Base-by-base conservation (phyloP, 2,888 invertebrate species). In the Laothoe populi region DNA sequence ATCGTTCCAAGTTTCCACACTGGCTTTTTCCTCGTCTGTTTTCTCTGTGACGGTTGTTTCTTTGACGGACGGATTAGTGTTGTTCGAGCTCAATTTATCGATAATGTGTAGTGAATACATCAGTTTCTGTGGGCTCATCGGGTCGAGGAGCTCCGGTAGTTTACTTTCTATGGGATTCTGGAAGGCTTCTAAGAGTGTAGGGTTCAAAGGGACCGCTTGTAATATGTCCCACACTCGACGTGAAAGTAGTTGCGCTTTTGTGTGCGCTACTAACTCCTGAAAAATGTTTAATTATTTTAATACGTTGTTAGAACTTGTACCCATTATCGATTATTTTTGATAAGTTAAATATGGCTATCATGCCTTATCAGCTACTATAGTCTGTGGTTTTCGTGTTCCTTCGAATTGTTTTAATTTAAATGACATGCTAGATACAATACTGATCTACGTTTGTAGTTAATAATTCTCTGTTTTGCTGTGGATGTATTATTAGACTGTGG, bases 31-130 rank as follows among this genome's bases (percentile, higher is more conserved):
- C 40, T 87, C 86, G 35, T 88, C 88, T 63, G 70, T 82, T 70
- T 90, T 88, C 10, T 88, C 90, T 0, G 70, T 78, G 1, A 73
- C 73, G 0, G 82, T 65, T 10, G 79, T 69, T 57, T 91, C 91
- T 60, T 88, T 88, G 4, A 79, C 73, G 63, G 79, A 87, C 0
- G 85, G 73, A 57, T 81, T 73, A 68, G 71, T 80, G 57, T 82
- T 89, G 64, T 72, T 87, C 61, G 87, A 88, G 71, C 92, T 91
- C 62, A 90, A 75, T 64, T 91, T 92, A 68, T 92, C 92, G 63
- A 98, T 97, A 69, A 98, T 98, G 83, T 98, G 98, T 65, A 98
- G 87, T 0, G 98, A 98, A 83, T 99, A 99, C 97, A 98, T 98
- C 60, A 99, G 94, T 82, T 98, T 98, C 86, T 98, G 98, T 0